phyloP scores from a whole-genome alignment of 2,888 invertebrate genomes.

The Eristalinus sepulchralis region DNA sequence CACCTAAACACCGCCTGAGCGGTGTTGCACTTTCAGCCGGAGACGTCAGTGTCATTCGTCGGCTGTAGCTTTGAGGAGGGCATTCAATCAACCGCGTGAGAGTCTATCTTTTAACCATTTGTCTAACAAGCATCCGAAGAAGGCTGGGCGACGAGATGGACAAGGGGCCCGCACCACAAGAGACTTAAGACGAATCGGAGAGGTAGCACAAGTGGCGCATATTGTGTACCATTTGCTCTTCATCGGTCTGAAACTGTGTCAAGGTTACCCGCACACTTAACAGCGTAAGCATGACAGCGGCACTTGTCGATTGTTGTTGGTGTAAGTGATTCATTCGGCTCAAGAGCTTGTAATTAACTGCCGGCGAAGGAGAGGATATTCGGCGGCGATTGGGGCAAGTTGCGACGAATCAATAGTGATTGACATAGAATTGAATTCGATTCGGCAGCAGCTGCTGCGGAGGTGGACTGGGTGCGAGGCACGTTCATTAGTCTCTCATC shows the following conservation, averaged over 20 bases:
- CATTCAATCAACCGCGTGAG: not conserved
- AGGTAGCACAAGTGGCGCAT: conserved; percentile 20
- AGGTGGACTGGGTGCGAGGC: not conserved
- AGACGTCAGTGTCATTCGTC: not conserved
- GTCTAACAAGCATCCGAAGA: not conserved
- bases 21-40: not conserved
- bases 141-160: not conserved
- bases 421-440: not conserved
- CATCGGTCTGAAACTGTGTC: conserved; percentile 14
- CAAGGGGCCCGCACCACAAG: not conserved
- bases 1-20: not conserved
- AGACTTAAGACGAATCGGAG: conserved; percentile 6
- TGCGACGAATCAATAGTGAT: not conserved
- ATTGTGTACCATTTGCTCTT: conserved; percentile 5
- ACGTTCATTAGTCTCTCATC: not conserved
- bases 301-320: not conserved
- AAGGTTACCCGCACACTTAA: conserved; percentile 19
- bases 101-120: not conserved
- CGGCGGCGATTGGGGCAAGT: not conserved
- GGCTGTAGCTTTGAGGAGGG: not conserved
- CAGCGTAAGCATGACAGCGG: not conserved
- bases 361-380: not conserved
- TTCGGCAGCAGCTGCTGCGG: not conserved
- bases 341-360: conserved; percentile 8
- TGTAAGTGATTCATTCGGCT: not conserved